These are phyloP conservation scores for Karalla daura DNA, from an alignment of 2,797 vertebrate genomes.

Conservation along the genomic window DNA sequence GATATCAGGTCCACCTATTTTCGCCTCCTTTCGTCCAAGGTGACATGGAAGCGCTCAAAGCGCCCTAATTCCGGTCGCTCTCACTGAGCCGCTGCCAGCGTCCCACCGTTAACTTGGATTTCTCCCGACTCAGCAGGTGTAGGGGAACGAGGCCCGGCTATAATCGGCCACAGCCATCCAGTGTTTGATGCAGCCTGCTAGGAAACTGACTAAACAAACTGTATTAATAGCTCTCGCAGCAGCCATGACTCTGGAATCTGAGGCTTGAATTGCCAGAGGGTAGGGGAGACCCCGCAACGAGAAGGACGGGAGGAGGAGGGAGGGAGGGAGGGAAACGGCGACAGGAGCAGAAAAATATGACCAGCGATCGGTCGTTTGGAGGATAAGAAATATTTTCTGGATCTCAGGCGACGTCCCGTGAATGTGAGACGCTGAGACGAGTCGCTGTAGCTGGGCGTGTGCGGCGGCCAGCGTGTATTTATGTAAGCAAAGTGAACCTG, in stretches of 20 bases:
- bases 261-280: conserved; percentile 84
- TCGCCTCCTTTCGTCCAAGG: conserved; percentile 67
- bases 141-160: conserved; percentile 79
- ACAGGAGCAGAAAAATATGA: conserved; percentile 4
- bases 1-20: conserved; percentile 67
- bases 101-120: conserved; percentile 82
- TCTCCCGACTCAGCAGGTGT: conserved; percentile 88
- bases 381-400: conserved; percentile 47
- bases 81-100: conserved; percentile 66
- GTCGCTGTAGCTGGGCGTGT: conserved; percentile 50
- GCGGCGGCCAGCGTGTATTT: conserved; percentile 59
- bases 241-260: conserved; percentile 84
- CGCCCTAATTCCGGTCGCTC: conserved; percentile 62
- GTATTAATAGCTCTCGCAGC: conserved; percentile 86
- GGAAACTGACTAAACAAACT: conserved; percentile 91
- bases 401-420: conserved; percentile 51
- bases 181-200: conserved; percentile 90
- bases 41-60: conserved; percentile 67
- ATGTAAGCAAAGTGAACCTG: conserved; percentile 77
- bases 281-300: conserved; percentile 83
- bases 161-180: conserved; percentile 83
- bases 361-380: conserved; percentile 33
- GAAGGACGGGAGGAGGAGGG: conserved; percentile 25
- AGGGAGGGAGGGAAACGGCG: conserved; percentile 1
- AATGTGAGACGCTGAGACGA: conserved; percentile 45